Evolutionary conservation across 1,140 invertebrate species (phyloP), one percentile per base, ranked within the genome.

Genomic region (Drosophila oshimai): DNA sequence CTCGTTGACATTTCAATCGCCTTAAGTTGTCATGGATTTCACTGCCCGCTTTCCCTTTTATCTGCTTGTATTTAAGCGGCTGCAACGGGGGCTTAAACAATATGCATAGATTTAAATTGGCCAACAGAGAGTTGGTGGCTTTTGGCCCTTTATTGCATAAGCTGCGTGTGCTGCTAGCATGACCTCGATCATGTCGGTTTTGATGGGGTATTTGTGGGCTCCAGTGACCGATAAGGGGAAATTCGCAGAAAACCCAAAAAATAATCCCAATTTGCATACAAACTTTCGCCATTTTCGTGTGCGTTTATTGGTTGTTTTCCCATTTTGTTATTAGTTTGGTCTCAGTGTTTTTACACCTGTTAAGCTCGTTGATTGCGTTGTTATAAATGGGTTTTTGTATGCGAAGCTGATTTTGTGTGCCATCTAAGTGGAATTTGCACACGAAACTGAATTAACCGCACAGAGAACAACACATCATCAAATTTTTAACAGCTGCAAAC

Each of bases 351-450:
- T 28, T 57, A 12, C 62, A 69, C 53, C 80, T 72, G 80, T 76
- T 68, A 72, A 71, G 37, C 57, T 37, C 46, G 64, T 46, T 60
- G 55, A 62, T 74, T 84, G 57, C 36, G 29, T 28, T 5, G 4
- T 5, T 57, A 22, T 41, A 53, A 39, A 20, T 51, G 17, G 37
- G 10, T 39, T 36, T 60, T 49, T 58, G 6, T 46, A 34, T 44
- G 34, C 18, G 20, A 13, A 31, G 20, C n/a, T 42, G 20, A n/a
- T 41, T 28, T 36, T 39, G 22, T 50, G 54, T 22, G 50, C 36
- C 17, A 41, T 39, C 65, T 18, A 80, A 80, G 67, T 81, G 67
- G 72, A 75, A 81, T 81, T 81, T 81, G 55, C 68, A 73, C 72
- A 57, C 31, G 65, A 74, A 72, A 47, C 65, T 36, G 4, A 42